A percentile compares a stretch with the other conserved stretches of the same genome.
phyloP scores from a whole-genome alignment of 2,888 invertebrate species.

The Hololepta plana region DNA sequence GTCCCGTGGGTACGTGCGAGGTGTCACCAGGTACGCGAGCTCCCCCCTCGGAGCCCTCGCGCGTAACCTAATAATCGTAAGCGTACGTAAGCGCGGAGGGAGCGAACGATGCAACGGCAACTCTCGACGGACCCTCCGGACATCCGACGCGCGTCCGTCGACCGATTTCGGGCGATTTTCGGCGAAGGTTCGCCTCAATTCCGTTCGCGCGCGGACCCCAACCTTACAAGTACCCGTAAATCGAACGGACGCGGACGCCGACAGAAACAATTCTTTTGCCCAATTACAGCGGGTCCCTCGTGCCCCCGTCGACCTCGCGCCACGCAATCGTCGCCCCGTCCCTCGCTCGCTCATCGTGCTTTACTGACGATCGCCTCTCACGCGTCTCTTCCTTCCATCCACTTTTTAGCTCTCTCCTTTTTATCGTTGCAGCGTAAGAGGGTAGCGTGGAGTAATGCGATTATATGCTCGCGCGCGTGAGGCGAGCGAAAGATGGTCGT shows the following conservation, averaged over 20 bases:
- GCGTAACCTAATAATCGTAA: conserved; percentile 29
- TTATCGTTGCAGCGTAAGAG: conserved; percentile 18
- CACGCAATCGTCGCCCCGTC: conserved; percentile 5
- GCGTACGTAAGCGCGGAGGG: too few relatives aligned
- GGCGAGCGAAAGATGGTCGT: too few relatives aligned
- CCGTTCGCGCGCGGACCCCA: conserved; percentile 33
- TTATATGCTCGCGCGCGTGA: too few relatives aligned
- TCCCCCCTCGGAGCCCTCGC: conserved; percentile 9
- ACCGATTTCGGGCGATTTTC: conserved; percentile 43
- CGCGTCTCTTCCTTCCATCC: conserved; percentile 15
- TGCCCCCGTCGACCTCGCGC: conserved; percentile 8
- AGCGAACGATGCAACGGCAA: conserved; percentile 19
- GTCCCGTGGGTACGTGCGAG: conserved; percentile 13
- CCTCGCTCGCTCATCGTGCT: conserved; percentile 8
- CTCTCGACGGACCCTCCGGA: conserved; percentile 22
- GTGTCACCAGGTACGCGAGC: conserved; percentile 19
- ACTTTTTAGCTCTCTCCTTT: too few relatives aligned
- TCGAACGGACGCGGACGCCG: conserved; percentile 22
- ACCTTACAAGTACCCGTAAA: conserved; percentile 21
- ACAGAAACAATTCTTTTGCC: conserved; percentile 22
- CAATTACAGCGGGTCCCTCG: conserved; percentile 18
- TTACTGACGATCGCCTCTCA: conserved; percentile 12
- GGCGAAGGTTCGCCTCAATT: conserved; percentile 35
- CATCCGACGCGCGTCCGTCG: conserved; percentile 23
- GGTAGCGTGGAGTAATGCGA: conserved; percentile 23